Base-by-base conservation (phyloP, 2,797 vertebrate genomes). In the Emys orbicularis region DNA sequence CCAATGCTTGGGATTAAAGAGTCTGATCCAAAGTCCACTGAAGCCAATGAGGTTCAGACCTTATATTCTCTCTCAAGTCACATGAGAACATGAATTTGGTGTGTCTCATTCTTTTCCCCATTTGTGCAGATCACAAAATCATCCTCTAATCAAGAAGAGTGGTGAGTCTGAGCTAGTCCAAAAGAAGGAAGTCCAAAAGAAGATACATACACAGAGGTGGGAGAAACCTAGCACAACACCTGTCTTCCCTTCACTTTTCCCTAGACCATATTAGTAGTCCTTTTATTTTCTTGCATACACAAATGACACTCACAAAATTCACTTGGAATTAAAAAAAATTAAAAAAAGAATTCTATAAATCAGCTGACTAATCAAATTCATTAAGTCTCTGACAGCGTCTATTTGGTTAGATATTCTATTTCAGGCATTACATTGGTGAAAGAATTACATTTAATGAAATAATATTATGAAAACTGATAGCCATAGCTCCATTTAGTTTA, bases 41-140 rank as follows among this genome's bases (percentile, higher is more conserved):
- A 76, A 89, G 92, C 54, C 74, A 93, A 94, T 94, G 85, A 85
- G 21, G 8, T 47, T 96, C 65, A 74, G 44, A 47, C 74, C 77
- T 85, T 87, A 68, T 88, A 83, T 91, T 90, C 81, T 87, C 83
- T 94, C 83, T 92, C 85, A 84, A 34, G 34, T 65, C 68, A 79
- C 41, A 83, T 8, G 23, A 76, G 47, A 34, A 83, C 77, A 31
- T 8, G 23, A 86, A 13, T 57, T 85, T 83, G 68, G 87, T 77
- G 50, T 5, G 15, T 57, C 88, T 44, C 8, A 74, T 89, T 85
- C 92, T 59, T 91, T 53, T 11, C 16, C 23, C 87, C n/a, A 47
- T 72, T 88, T 95, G 87, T 86, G 27, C 21, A 79, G 61, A 89
- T 59, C 57, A 85, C 9, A 92, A 65, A 59, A 83, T 34, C n/a